Percentiles rank a stretch among this genome's conserved stretches.
phyloP scores from a whole-genome alignment of 1,140 invertebrate genomes.

The Amyelois transitella region DNA sequence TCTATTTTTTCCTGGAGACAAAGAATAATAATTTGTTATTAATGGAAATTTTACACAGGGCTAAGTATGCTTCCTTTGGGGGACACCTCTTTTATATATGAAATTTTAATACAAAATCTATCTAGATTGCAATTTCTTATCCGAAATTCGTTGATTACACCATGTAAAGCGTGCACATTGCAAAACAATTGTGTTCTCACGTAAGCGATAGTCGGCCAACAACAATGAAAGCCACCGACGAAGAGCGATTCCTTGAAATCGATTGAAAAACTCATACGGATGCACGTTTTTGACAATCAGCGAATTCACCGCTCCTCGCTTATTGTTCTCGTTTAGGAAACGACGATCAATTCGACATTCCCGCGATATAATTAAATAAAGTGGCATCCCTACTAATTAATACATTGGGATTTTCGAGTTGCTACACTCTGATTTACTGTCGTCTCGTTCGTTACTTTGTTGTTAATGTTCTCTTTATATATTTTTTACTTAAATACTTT shows the following conservation, averaged over 20 bases:
- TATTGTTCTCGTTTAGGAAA: slow-evolving; percentile 49
- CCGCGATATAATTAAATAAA: slow-evolving; percentile 33
- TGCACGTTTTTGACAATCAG: slow-evolving; percentile 72
- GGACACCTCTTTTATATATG: slow-evolving; percentile 2
- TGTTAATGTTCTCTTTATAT: too few relatives aligned
- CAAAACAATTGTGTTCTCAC: slow-evolving; percentile 70
- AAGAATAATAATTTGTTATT: slow-evolving; percentile 13
- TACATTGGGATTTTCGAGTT: neutral
- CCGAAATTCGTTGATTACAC: slow-evolving; percentile 37
- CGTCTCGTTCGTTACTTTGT: neutral
- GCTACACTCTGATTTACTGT: neutral
- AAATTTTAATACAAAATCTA: neutral
- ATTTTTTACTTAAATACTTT: too few relatives aligned
- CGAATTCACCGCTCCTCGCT: slow-evolving; percentile 59
- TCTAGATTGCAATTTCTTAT: slow-evolving; percentile 7
- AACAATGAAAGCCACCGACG: slow-evolving; percentile 71
- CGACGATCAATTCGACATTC: slow-evolving; percentile 22
- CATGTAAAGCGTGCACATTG: slow-evolving; percentile 48
- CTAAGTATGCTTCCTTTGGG: too few relatives aligned
- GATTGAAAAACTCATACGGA: slow-evolving; percentile 70
- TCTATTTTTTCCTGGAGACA: slow-evolving; percentile 52
- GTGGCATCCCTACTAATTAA: slow-evolving; percentile 5
- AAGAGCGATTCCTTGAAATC: slow-evolving; percentile 65
- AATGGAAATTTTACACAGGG: too few relatives aligned
- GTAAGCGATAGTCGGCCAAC: slow-evolving; percentile 62